phyloP scores from a whole-genome alignment of 2,888 invertebrate genomes.

The Leptinotarsa juncta region DNA sequence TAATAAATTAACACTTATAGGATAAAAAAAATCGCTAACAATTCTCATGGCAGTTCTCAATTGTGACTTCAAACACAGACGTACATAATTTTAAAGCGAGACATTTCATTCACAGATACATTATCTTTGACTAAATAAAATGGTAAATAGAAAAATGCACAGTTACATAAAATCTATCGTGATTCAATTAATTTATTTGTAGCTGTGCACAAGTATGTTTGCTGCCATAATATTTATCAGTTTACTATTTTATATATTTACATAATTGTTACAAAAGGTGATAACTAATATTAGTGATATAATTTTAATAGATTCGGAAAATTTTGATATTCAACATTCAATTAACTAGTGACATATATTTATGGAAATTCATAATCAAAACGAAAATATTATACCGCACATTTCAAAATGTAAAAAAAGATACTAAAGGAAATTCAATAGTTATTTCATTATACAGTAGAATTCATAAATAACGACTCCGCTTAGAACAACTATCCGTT shows the following conservation, averaged over 20 bases:
- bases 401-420: too few species aligned
- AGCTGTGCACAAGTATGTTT: conserved; percentile 24
- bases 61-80: neutral
- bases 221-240: conserved; percentile 40
- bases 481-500: too few species aligned
- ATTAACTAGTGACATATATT: too few species aligned
- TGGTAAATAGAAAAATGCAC: conserved; percentile 5
- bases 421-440: too few species aligned
- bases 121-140: neutral
- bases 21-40: neutral
- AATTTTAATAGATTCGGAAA: conserved; percentile 1
- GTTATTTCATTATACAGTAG: too few species aligned
- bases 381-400: too few species aligned
- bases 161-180: neutral
- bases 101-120: neutral
- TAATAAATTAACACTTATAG: neutral
- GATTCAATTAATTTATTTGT: neutral
- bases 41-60: neutral
- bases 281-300: conserved; percentile 35
- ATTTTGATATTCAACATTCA: neutral
- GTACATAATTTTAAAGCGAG: neutral
- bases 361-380: too few species aligned
- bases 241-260: conserved; percentile 34
- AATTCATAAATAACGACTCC: too few species aligned
- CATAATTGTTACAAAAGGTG: conserved; percentile 34